Conservation (phyloP, 1,140 invertebrate genomes). For the Apis mellifera region DNA sequence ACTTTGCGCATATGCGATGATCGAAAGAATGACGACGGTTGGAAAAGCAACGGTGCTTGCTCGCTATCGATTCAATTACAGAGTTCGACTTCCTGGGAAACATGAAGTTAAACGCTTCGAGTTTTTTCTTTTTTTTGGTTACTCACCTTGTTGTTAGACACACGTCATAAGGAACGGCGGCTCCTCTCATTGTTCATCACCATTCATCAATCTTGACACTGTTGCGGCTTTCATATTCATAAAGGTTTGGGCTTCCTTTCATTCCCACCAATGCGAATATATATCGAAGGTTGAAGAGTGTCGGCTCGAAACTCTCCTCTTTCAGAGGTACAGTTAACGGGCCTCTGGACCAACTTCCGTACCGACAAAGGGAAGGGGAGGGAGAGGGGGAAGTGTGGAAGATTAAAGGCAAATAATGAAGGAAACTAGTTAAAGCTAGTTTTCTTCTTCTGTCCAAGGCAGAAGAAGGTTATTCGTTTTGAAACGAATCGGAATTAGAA, state of each 20-base stretch:
- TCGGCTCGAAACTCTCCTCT: background rate
- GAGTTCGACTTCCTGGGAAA: background rate
- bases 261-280: background rate
- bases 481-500: conserved; percentile 66
- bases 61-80: background rate
- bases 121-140: background rate
- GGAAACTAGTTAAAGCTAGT: background rate
- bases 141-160: background rate
- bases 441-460: background rate
- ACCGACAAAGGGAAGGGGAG: too few relatives aligned
- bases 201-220: conserved; percentile 19
- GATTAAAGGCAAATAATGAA: conserved; percentile 7
- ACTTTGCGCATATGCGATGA: background rate
- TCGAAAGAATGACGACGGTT: background rate
- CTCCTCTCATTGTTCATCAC: background rate
- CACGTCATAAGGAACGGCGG: too few relatives aligned
- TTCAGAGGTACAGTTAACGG: too few relatives aligned
- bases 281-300: too few relatives aligned
- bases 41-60: too few relatives aligned
- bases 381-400: background rate
- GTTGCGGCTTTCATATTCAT: background rate
- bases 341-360: background rate
- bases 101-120: background rate
- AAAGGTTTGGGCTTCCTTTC: background rate
- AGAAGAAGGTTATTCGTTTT: too few relatives aligned